Conservation (phyloP, 2,113 vertebrate genomes). For the Takifugu bimaculatus region DNA sequence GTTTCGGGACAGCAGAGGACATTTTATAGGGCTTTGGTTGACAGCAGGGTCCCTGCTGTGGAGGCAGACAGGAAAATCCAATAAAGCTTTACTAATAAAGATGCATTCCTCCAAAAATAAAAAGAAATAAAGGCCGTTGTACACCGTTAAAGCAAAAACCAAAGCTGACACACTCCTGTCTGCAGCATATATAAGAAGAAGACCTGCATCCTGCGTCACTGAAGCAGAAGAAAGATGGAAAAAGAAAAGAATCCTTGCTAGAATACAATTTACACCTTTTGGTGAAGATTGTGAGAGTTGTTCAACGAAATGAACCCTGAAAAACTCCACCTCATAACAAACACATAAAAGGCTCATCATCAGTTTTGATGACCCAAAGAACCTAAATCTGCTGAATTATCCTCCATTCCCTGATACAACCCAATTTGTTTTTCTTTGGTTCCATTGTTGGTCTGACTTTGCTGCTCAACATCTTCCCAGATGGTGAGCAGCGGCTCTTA, state of each 20-base stretch:
- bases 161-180: conserved; percentile 47
- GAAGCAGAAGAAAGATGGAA: conserved; percentile 23
- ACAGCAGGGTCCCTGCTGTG: conserved; percentile 20
- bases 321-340: too few species aligned
- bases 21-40: conserved; percentile 45
- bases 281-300: too few species aligned
- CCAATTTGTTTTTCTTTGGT: too few species aligned
- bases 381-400: too few species aligned
- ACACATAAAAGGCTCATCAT: too few species aligned
- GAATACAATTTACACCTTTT: conserved; percentile 41
- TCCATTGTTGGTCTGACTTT: too few species aligned
- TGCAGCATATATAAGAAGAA: conserved; percentile 35
- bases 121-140: conserved; percentile 50
- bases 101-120: conserved; percentile 50
- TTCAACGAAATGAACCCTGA: too few species aligned
- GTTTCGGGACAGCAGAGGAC: conserved; percentile 55
- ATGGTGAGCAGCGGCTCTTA: too few species aligned
- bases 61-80: conserved; percentile 39
- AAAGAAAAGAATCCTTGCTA: conserved; percentile 18
- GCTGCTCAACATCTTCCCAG: too few species aligned
- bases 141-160: conserved; percentile 32
- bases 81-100: conserved; percentile 53
- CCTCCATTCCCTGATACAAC: too few species aligned
- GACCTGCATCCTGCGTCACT: conserved; percentile 49
- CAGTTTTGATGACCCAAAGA: too few species aligned